phyloP scores from a whole-genome alignment of 2,888 invertebrate species.

The Dryocosmus kuriphilus region DNA sequence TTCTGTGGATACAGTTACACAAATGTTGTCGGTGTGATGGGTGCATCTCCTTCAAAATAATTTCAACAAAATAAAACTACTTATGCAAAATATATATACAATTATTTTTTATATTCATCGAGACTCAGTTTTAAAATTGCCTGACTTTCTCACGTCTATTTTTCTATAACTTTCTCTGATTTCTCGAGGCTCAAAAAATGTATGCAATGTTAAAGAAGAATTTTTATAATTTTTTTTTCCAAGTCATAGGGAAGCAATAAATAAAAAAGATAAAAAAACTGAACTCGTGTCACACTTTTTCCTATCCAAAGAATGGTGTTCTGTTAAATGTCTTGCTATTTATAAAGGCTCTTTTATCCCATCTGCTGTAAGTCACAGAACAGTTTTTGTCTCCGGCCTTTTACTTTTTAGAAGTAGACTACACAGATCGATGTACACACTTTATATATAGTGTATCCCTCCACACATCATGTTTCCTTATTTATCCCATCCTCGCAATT shows the following conservation, averaged over 20 bases:
- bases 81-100: neutral
- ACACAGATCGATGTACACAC: slow-evolving; percentile 20
- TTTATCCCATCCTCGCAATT: neutral
- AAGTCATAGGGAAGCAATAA: neutral
- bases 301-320: slow-evolving; percentile 9
- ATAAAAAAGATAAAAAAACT: neutral
- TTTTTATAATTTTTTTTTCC: neutral
- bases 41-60: neutral
- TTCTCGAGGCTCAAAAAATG: too few species aligned
- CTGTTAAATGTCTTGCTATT: slow-evolving; percentile 10
- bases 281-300: slow-evolving; percentile 12
- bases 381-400: slow-evolving; percentile 1
- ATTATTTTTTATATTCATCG: too few species aligned
- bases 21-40: neutral
- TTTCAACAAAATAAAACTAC: neutral
- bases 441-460: neutral
- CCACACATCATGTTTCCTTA: slow-evolving; percentile 1
- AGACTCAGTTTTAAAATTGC: too few species aligned
- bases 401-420: slow-evolving; percentile 9
- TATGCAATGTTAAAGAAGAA: too few species aligned
- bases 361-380: slow-evolving; percentile 18
- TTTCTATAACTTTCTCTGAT: too few species aligned
- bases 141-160: too few species aligned
- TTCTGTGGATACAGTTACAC: slow-evolving; percentile 2
- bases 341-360: slow-evolving; percentile 31